Evolutionary conservation across 2,113 vertebrate genomes (phyloP).

Genomic region (Orthochromis malagaraziensis): DNA sequence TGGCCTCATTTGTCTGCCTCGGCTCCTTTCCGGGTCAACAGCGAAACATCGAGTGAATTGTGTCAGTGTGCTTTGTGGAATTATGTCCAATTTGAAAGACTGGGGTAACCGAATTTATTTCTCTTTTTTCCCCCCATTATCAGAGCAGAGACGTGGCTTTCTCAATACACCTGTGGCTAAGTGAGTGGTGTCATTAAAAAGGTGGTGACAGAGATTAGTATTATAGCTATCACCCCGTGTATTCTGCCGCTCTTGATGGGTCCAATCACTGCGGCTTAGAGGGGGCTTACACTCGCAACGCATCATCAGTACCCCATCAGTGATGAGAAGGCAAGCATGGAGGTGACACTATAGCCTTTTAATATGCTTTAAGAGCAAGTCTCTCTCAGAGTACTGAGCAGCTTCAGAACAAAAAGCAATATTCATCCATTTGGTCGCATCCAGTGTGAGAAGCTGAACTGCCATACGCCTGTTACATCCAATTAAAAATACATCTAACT

Average conservation of each 20-base stretch:
- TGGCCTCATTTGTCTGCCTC: conserved; percentile 19
- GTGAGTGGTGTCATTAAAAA: conserved; percentile 13
- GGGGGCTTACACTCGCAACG: conserved; percentile 17
- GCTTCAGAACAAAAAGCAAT: conserved; percentile 14
- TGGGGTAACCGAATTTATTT: not conserved
- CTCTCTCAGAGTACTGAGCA: conserved; percentile 20
- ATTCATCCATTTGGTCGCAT: conserved; percentile 7
- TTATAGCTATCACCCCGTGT: conserved; percentile 17
- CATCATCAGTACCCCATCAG: conserved; percentile 33
- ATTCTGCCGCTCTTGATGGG: conserved; percentile 10
- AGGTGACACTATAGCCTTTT: conserved; percentile 36
- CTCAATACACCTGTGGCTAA: not conserved
- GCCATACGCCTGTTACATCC: not conserved
- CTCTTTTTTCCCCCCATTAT: not conserved
- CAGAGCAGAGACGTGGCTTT: not conserved
- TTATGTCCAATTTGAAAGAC: conserved; percentile 28
- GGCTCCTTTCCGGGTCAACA: conserved; percentile 25
- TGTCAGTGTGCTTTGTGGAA: conserved; percentile 12
- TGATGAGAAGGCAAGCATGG: not conserved
- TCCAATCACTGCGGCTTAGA: conserved; percentile 42
- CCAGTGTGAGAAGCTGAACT: not conserved
- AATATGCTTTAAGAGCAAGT: conserved; percentile 16
- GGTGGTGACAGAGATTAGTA: not conserved
- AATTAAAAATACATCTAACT: conserved; percentile 36
- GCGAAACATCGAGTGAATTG: not conserved